These are phyloP conservation scores for Cantharis flavilabris DNA, from an alignment of 2,888 invertebrate species.

Conservation along the genomic window DNA sequence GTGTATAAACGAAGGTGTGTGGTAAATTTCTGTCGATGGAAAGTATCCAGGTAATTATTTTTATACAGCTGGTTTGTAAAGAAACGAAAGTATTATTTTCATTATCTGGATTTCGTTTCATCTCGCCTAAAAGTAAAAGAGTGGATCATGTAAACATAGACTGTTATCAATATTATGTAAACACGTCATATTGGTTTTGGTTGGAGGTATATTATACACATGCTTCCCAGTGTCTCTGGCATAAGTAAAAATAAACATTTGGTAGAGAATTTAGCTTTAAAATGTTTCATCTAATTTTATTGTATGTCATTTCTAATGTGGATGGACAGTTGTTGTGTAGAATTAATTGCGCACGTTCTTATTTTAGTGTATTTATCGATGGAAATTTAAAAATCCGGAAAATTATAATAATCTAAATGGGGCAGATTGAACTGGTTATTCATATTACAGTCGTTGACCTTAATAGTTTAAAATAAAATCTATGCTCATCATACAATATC, in stretches of 20 bases:
- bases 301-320: background rate
- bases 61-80: background rate
- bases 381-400: background rate
- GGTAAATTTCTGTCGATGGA: background rate
- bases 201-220: slow-evolving; percentile 10
- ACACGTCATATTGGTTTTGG: slow-evolving; percentile 24
- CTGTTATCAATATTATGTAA: slow-evolving; percentile 12
- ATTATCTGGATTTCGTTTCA: background rate
- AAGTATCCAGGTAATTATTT: background rate
- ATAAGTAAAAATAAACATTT: slow-evolving; percentile 24
- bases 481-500: background rate
- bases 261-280: slow-evolving; percentile 4
- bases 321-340: background rate
- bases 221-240: slow-evolving; percentile 2
- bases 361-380: background rate
- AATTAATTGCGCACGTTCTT: background rate
- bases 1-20: background rate
- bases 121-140: background rate
- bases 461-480: background rate
- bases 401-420: background rate
- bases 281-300: background rate
- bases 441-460: background rate
- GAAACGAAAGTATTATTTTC: background rate
- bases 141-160: slow-evolving; percentile 12
- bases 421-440: background rate